Percentiles rank a stretch among this genome's conserved stretches.
Evolutionary conservation across 1,140 invertebrate species (phyloP).

Genomic region (Drosophila pachea): DNA sequence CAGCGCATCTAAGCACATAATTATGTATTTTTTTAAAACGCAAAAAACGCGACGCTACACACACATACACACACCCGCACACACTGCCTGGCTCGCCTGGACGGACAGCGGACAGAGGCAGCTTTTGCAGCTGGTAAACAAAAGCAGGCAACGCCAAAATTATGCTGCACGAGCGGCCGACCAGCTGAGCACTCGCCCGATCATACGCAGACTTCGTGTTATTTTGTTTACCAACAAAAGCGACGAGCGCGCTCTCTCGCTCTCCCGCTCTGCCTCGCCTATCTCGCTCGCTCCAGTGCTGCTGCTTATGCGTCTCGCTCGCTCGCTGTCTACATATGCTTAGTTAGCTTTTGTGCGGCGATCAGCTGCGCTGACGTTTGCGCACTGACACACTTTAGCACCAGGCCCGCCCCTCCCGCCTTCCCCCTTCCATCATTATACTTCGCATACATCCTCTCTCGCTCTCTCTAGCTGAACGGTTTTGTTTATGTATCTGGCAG

Average conservation of each 20-base stretch:
- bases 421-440: too few species aligned
- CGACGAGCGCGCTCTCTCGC: conserved; percentile 17
- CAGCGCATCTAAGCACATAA: conserved; percentile 72
- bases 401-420: conserved; percentile 1
- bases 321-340: conserved; percentile 2
- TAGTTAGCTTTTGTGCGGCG: conserved; percentile 35
- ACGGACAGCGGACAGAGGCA: not conserved
- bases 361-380: conserved; percentile 72
- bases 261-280: conserved; percentile 12
- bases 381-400: conserved; percentile 70
- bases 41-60: conserved; percentile 59
- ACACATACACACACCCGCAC: not conserved
- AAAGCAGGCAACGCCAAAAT: conserved; percentile 54
- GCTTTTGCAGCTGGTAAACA: conserved; percentile 36
- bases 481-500: conserved; percentile 35
- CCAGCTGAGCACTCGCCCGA: conserved; percentile 50
- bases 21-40: conserved; percentile 78
- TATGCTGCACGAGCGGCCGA: conserved; percentile 58
- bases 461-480: not conserved
- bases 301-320: not conserved
- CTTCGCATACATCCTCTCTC: too few species aligned
- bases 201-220: conserved; percentile 67
- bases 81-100: not conserved
- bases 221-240: conserved; percentile 72
- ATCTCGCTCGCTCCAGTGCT: not conserved